Base-by-base conservation (phyloP, 2,797 vertebrate species). In the Myotis pilosus region DNA sequence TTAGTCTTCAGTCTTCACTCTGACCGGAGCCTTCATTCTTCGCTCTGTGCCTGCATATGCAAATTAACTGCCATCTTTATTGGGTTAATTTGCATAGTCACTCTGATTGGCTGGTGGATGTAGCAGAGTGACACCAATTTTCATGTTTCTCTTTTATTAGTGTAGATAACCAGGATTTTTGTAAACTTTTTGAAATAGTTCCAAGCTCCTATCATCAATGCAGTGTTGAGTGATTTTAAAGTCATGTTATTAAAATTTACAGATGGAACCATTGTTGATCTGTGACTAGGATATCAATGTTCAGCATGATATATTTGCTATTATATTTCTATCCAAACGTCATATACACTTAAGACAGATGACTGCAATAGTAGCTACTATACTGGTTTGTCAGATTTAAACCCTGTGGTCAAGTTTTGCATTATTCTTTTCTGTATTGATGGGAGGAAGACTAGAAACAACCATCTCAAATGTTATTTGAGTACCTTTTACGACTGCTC, bases 151-250 rank as follows among this genome's bases (percentile, higher is more conserved):
- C 44, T 44, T 44, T 44, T 44, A 44, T 44, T 44, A 44, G 44
- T 44, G 44, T 44, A 44, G 44, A 64, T 60, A n/a, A 28, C 86
- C 28, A 82, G 8, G 20, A 41, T 69, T 74, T 80, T 80, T 88
- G 33, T n/a, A 94, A 60, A 74, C 15, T 55, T 89, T 91, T 93
- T 82, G 19, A 94, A 96, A 92, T 82, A 13, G 16, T 88, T 90
- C 15, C 80, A 79, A 96, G 66, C 44, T 87, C 17, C 1, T 82
- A 69, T 51, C 47, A 69, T 16, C 44, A 22, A 69, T 75, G 9
- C 1, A 79, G 0, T 36, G 33, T n/a, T 93, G 25, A 81, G 6
- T 82, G 33, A 87, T 62, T 93, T 94, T 85, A 89, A 88, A 17
- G 4, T 88, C 11, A 16, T 51, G 13, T 76, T 87, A 51, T 66